Evolutionary conservation across 2,888 invertebrate genomes (phyloP), one percentile per base, ranked within the genome.

Genomic region (Oeneis ivallda): DNA sequence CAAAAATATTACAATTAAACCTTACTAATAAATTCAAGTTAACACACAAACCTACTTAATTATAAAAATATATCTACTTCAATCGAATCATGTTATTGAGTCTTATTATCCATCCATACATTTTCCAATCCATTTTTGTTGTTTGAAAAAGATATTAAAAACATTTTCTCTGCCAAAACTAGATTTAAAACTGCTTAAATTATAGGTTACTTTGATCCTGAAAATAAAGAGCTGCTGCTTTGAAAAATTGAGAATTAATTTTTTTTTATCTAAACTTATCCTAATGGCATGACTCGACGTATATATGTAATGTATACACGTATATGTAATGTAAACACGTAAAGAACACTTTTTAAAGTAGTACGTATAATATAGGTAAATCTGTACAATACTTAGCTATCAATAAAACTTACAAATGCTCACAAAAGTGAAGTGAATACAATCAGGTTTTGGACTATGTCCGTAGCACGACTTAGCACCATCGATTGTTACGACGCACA

Each of bases 281-380:
- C 88, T 91, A 92, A 86, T 88, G 90, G 89, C 90, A 89, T 92
- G 91, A 92, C 91, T 92, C 84, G 84, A 86, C 82, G 77, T 80
- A 0, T 26, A 26, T 26, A 26, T 26, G 26, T 26, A 26, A 1
- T 26, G 26, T 26, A 26, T 26, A 5, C 5, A 26, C n/a, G n/a
- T n/a, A 26, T 26, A 26, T 26, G 26, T 34, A 19, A 43, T 47
- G 47, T 47, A 47, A 47, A 47, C 47, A 47, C 13, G 26, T 80
- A 67, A 80, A 79, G 75, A 72, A 79, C 73, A 71, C 65, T 72
- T 72, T 26, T 69, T 72, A 71, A 77, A 79, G 75, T 76, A 74
- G 68, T 71, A n/a, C n/a, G n/a, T n/a, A 76, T 79, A 79, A 76
- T 80, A 77, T 80, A n/a, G n/a, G n/a, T n/a, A 41, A 81, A 70